Conservation (phyloP, 2,888 invertebrate genomes). For the Flexamia atlantica region DNA sequence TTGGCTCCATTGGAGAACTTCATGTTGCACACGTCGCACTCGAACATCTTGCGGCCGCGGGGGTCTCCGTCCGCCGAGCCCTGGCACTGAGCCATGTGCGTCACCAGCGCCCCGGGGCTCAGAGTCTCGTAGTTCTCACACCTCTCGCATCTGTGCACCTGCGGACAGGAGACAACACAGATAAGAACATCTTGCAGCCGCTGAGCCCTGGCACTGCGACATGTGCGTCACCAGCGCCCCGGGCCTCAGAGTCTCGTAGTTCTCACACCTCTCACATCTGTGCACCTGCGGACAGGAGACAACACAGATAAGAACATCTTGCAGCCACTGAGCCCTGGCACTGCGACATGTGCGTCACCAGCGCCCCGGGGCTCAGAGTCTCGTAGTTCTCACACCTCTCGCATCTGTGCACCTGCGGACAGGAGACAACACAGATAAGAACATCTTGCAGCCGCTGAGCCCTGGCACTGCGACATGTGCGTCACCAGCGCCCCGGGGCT, state of each 20-base stretch:
- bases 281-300: conserved; percentile 65
- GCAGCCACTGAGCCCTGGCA: conserved; percentile 75
- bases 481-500: conserved; percentile 85
- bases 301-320: conserved; percentile 70
- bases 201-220: conserved; percentile 62
- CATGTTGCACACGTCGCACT: conserved; percentile 98
- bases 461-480: conserved; percentile 82
- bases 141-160: conserved; percentile 80
- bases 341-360: conserved; percentile 86
- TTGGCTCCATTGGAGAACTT: conserved; percentile 97
- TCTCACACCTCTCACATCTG: conserved; percentile 86
- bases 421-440: not conserved
- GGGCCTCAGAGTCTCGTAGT: conserved; percentile 88
- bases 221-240: conserved; percentile 86
- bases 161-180: no score
- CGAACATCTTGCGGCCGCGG: conserved; percentile 89
- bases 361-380: conserved; percentile 85
- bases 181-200: no score
- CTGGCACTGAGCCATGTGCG: conserved; percentile 83
- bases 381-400: conserved; percentile 90
- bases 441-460: conserved; percentile 69
- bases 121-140: conserved; percentile 89
- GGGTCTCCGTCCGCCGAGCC: conserved; percentile 73
- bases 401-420: conserved; percentile 75
- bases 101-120: conserved; percentile 84